These are phyloP conservation scores for Gobio occitaniae DNA, from an alignment of 2,797 vertebrate genomes.

Conservation along the genomic window DNA sequence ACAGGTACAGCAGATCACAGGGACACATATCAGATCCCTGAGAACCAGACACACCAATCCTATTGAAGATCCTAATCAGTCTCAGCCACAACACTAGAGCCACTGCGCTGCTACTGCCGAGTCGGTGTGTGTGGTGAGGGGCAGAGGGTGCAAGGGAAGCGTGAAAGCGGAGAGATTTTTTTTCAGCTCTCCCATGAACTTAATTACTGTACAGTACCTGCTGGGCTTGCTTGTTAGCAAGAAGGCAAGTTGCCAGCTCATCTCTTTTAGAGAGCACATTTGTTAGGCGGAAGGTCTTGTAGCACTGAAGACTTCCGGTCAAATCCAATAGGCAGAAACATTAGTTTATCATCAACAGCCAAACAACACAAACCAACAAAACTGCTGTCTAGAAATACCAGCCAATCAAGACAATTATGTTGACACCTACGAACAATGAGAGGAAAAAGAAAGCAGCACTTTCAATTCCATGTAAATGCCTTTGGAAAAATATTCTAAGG, in stretches of 20 bases:
- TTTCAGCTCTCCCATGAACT: background rate
- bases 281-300: constrained; percentile 3
- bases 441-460: background rate
- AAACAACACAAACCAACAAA: background rate
- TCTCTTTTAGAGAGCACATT: background rate
- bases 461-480: background rate
- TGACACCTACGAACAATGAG: background rate
- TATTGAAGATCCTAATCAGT: constrained; percentile 9
- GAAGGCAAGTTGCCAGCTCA: constrained; percentile 4
- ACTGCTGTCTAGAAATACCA: background rate
- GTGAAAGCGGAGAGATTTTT: background rate
- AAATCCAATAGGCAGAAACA: background rate
- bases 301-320: background rate
- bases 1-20: constrained; percentile 9
- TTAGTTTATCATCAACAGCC: background rate
- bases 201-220: constrained; percentile 28
- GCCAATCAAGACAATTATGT: background rate
- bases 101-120: background rate
- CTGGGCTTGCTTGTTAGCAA: constrained; percentile 20
- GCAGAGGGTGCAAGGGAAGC: background rate
- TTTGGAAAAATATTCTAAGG: background rate
- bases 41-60: constrained; percentile 13
- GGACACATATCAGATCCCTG: background rate
- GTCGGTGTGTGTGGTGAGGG: background rate
- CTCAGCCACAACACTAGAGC: background rate